Percentiles rank a stretch among this genome's conserved stretches.
Evolutionary conservation across 2,113 vertebrate species (phyloP).

Genomic region (Apteryx owenii): DNA sequence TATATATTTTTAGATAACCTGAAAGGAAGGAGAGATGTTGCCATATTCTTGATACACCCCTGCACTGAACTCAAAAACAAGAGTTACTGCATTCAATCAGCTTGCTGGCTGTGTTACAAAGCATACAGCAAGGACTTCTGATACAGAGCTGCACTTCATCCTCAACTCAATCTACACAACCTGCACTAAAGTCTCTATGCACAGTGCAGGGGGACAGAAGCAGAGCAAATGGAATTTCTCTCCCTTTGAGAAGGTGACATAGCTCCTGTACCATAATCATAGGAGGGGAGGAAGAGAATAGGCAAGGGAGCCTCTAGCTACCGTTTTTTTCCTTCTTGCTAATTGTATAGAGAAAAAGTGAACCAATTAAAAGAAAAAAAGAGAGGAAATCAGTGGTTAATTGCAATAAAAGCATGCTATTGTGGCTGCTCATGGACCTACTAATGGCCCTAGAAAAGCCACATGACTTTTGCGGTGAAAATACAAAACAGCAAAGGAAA

Average conservation of each 20-base stretch:
- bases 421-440: background rate
- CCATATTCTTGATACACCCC: background rate
- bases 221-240: background rate
- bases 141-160: background rate
- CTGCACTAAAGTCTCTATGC: background rate
- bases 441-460: background rate
- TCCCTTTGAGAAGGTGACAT: background rate
- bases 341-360: background rate
- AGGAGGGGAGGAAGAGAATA: background rate
- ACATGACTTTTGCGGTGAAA: background rate
- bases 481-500: background rate
- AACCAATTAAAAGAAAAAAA: background rate
- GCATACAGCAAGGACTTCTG: background rate
- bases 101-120: background rate
- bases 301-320: background rate
- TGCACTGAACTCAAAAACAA: background rate
- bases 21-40: background rate
- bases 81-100: background rate
- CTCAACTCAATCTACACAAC: background rate
- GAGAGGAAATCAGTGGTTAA: background rate
- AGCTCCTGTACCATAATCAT: background rate
- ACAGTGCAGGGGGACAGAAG: background rate
- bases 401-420: background rate
- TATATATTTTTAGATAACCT: background rate
- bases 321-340: background rate